These are phyloP conservation scores for Ferrisia virgata DNA, from an alignment of 2,888 invertebrate species.

Conservation along the genomic window DNA sequence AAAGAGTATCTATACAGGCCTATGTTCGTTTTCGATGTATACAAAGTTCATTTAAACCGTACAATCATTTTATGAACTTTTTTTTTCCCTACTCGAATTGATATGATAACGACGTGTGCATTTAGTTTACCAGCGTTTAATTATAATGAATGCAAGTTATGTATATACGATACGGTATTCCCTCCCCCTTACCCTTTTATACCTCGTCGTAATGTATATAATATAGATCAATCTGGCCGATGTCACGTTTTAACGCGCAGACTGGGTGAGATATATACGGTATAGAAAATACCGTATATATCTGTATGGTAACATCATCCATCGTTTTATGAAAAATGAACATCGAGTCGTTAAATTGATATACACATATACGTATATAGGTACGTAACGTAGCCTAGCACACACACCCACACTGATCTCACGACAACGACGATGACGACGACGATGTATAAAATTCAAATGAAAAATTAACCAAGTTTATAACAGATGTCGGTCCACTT, in stretches of 20 bases:
- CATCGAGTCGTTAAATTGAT: background rate
- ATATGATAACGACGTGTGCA: background rate
- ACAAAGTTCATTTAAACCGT: background rate
- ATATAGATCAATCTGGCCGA: background rate
- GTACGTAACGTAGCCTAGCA: too few species aligned
- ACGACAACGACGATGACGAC: background rate
- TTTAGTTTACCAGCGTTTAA: background rate
- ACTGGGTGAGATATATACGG: background rate
- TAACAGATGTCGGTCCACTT: slow-evolving; percentile 17
- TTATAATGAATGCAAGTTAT: background rate
- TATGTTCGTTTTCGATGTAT: background rate
- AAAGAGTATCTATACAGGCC: background rate
- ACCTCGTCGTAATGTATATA: background rate
- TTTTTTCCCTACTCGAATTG: background rate
- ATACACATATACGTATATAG: too few species aligned
- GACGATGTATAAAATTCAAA: background rate
- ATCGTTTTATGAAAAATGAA: slow-evolving; percentile 29
- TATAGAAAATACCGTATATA: too few species aligned
- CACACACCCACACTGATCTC: too few species aligned
- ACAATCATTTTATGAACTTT: background rate
- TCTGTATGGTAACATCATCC: too few species aligned
- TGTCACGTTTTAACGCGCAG: background rate
- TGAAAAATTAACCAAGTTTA: slow-evolving; percentile 23
- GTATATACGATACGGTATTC: too few species aligned
- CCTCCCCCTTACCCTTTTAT: background rate